These are phyloP conservation scores for Myopa testacea DNA, from an alignment of 2,888 invertebrate genomes.

Conservation along the genomic window DNA sequence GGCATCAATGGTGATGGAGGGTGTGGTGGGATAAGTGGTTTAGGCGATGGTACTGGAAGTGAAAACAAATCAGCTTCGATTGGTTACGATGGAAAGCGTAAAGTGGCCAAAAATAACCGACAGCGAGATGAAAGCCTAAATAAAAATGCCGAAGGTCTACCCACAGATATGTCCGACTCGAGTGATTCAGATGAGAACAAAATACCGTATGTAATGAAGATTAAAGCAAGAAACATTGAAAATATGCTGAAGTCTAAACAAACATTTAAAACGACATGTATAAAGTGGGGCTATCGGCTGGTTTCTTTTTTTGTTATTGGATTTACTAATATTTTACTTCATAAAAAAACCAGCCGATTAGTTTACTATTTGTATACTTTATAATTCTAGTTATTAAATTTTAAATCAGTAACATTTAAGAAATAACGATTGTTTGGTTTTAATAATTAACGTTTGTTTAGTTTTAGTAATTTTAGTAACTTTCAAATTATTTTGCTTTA, in stretches of 20 bases:
- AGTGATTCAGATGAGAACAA: constrained; percentile 85
- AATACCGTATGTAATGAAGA: constrained; percentile 69
- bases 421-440: no score
- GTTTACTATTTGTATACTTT: no score
- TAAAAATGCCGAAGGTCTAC: constrained; percentile 68
- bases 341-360: not conserved
- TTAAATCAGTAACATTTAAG: no score
- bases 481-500: not conserved
- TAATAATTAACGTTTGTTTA: no score
- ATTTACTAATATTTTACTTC: not conserved
- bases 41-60: constrained; percentile 27
- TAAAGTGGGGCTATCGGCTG: no score
- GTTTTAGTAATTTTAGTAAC: no score
- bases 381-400: no score
- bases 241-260: no score
- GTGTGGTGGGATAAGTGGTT: constrained; percentile 9
- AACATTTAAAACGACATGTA: no score
- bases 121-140: constrained; percentile 58
- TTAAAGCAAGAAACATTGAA: not conserved
- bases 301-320: not conserved
- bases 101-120: constrained; percentile 60
- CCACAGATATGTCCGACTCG: constrained; percentile 84
- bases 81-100: constrained; percentile 60
- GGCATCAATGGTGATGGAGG: constrained; percentile 5
- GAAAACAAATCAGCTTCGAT: constrained; percentile 39